Percentiles rank a stretch among this genome's conserved stretches.
phyloP scores from a whole-genome alignment of 2,888 invertebrate species.

The Coelopa pilipes region DNA sequence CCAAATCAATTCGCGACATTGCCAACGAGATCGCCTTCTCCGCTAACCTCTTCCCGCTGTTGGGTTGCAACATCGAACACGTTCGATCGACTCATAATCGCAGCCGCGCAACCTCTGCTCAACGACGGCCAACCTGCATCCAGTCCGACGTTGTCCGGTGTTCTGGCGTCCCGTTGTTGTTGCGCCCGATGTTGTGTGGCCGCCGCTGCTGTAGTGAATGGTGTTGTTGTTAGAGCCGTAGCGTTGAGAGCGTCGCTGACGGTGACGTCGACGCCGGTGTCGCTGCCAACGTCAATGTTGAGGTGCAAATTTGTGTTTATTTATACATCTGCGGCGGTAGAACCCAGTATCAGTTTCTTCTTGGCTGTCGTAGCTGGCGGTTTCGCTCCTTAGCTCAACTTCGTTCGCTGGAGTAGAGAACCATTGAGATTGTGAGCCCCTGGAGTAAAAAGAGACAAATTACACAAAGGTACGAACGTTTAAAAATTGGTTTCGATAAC shows the following conservation, averaged over 20 bases:
- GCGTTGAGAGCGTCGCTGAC: constrained; percentile 4
- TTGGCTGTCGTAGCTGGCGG: constrained; percentile 56
- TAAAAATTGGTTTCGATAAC: too few relatives aligned
- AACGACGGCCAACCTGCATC: background rate
- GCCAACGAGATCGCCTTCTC: too few relatives aligned
- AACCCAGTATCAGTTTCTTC: constrained; percentile 61
- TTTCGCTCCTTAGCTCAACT: constrained; percentile 14
- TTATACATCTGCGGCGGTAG: constrained; percentile 58
- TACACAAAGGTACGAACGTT: too few relatives aligned
- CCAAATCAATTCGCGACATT: too few relatives aligned
- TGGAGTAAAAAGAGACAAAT: too few relatives aligned
- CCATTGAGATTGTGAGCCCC: too few relatives aligned
- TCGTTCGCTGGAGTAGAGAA: background rate
- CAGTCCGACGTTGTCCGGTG: background rate
- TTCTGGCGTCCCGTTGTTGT: constrained; percentile 5
- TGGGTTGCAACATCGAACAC: too few relatives aligned
- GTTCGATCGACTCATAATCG: too few relatives aligned
- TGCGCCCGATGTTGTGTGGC: too few relatives aligned
- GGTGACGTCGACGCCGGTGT: background rate
- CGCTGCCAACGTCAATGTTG: background rate
- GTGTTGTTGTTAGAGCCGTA: background rate
- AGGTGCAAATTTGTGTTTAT: constrained; percentile 54
- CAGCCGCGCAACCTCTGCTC: too few relatives aligned
- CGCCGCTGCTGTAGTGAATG: constrained; percentile 8
- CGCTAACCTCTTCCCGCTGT: too few relatives aligned